A percentile compares a stretch with the other conserved stretches of the same genome.
phyloP scores from a whole-genome alignment of 2,888 invertebrate species.

The Stomorhina lunata region DNA sequence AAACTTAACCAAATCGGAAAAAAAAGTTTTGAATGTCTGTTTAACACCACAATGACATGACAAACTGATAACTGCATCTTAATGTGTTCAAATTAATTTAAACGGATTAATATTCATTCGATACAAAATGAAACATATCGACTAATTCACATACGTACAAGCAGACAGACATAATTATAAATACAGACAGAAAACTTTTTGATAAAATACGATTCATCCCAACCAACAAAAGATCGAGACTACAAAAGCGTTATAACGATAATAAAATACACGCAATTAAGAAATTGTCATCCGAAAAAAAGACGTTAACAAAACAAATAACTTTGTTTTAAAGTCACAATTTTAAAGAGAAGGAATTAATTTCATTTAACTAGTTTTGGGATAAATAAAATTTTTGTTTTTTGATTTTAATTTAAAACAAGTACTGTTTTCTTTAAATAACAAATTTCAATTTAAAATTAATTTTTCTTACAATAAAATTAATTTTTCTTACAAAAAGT shows the following conservation, averaged over 20 bases:
- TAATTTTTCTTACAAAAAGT: too few species aligned
- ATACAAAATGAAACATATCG: conserved; percentile 49
- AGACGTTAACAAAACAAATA: background rate
- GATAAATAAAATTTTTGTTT: too few species aligned
- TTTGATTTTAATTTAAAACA: too few species aligned
- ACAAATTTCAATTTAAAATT: too few species aligned
- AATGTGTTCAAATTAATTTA: conserved; percentile 69
- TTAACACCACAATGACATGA: conserved; percentile 60
- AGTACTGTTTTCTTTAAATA: too few species aligned
- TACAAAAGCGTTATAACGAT: conserved; percentile 17
- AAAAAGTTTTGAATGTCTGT: conserved; percentile 25
- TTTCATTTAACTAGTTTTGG: too few species aligned
- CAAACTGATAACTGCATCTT: conserved; percentile 68
- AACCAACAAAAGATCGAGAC: conserved; percentile 12
- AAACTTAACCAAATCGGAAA: background rate
- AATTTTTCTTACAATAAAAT: too few species aligned
- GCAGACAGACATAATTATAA: background rate
- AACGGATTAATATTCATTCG: conserved; percentile 67
- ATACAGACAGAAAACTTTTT: background rate
- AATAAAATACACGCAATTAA: conserved; percentile 14
- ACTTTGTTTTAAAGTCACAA: too few species aligned
- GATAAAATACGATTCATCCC: conserved; percentile 1
- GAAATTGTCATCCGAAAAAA: conserved; percentile 1
- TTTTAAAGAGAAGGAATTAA: too few species aligned
- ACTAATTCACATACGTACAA: conserved; percentile 30